Conservation (phyloP, 2,797 vertebrate species). For the Dendrocincla tyrannina region DNA sequence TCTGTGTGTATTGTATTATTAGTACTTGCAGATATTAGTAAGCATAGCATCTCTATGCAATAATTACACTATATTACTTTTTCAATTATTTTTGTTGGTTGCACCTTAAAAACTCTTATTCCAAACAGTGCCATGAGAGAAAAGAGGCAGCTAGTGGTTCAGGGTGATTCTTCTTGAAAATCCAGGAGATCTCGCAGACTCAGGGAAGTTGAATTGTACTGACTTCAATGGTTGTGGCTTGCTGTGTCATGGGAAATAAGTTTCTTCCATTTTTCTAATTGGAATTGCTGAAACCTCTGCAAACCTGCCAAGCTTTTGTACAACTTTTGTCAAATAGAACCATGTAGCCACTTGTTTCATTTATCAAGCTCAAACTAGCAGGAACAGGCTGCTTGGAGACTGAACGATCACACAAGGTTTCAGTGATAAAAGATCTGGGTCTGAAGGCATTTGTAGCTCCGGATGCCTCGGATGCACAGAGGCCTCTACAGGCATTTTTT, state of each 20-base stretch:
- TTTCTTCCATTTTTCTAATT: slow-evolving; percentile 3
- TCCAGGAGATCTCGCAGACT: background rate
- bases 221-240: background rate
- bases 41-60: background rate
- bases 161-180: background rate
- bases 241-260: background rate
- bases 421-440: slow-evolving; percentile 58
- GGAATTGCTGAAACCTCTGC: slow-evolving; percentile 9
- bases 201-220: background rate
- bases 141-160: background rate
- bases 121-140: background rate
- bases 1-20: background rate
- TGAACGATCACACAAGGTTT: slow-evolving; percentile 50
- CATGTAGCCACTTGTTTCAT: background rate
- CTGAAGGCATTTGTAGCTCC: slow-evolving; percentile 33
- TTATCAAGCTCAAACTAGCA: slow-evolving; percentile 35
- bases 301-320: background rate
- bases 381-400: slow-evolving; percentile 27
- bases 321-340: background rate
- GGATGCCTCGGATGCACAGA: background rate
- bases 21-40: background rate
- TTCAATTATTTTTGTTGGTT: background rate
- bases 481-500: slow-evolving; percentile 11
- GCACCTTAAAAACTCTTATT: background rate
- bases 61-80: background rate